Percentiles rank a stretch among this genome's conserved stretches.
Evolutionary conservation across 2,888 invertebrate genomes (phyloP).

Genomic region (Elmis aenea): DNA sequence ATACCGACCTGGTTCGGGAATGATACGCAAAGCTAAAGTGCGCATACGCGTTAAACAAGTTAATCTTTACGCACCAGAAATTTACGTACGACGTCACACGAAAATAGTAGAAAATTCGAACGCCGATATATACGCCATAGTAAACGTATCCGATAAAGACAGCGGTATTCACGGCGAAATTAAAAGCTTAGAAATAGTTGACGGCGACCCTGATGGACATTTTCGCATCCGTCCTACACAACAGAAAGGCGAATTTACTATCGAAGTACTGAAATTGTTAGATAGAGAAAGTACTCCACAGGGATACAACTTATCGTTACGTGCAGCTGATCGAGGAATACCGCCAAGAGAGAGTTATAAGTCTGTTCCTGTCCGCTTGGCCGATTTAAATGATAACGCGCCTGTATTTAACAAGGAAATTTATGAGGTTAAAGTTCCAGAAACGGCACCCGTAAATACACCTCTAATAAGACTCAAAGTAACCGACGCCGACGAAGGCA

Average conservation of each 20-base stretch:
- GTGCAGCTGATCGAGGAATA: slow-evolving; percentile 77
- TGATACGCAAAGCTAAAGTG: slow-evolving; percentile 72
- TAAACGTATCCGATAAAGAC: slow-evolving; percentile 79
- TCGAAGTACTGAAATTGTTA: slow-evolving; percentile 70
- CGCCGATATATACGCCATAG: slow-evolving; percentile 83
- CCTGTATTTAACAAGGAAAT: slow-evolving; percentile 83
- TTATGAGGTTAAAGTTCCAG: slow-evolving; percentile 82
- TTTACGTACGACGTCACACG: slow-evolving; percentile 73
- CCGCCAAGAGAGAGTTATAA: slow-evolving; percentile 76
- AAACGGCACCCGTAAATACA: slow-evolving; percentile 84
- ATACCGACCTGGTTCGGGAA: slow-evolving; percentile 50
- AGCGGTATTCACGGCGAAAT: slow-evolving; percentile 81
- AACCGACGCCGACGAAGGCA: slow-evolving; percentile 76
- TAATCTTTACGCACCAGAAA: slow-evolving; percentile 81
- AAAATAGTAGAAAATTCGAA: slow-evolving; percentile 76
- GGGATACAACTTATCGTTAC: slow-evolving; percentile 82
- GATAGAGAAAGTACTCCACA: slow-evolving; percentile 74
- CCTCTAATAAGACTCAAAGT: slow-evolving; percentile 85
- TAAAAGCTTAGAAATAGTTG: slow-evolving; percentile 74
- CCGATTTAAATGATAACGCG: slow-evolving; percentile 78
- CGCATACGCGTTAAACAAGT: slow-evolving; percentile 72
- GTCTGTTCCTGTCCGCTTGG: slow-evolving; percentile 73
- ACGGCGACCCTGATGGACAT: slow-evolving; percentile 85
- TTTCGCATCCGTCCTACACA: slow-evolving; percentile 68
- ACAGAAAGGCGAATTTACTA: slow-evolving; percentile 68